These are phyloP conservation scores for Oligia strigilis DNA, from an alignment of 2,888 invertebrate genomes.

Conservation along the genomic window DNA sequence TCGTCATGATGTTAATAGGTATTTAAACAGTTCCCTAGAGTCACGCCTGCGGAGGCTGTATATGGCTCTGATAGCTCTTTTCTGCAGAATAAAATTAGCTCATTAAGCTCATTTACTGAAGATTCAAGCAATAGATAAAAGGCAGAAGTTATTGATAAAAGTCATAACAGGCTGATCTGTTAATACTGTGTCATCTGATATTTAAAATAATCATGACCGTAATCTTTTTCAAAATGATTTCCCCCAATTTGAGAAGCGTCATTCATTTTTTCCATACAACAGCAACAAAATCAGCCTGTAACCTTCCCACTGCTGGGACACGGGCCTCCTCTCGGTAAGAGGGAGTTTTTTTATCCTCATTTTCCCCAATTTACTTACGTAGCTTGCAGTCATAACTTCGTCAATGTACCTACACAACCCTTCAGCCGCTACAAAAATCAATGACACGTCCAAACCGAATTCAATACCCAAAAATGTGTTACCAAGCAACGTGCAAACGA, in stretches of 20 bases:
- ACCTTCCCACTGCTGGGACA: not conserved
- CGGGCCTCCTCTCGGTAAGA: not conserved
- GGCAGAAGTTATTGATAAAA: too few species aligned
- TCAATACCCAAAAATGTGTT: conserved; percentile 72
- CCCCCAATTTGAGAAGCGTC: not conserved
- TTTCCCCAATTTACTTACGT: not conserved
- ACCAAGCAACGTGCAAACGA: conserved; percentile 73
- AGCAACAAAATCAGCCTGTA: not conserved
- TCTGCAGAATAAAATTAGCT: too few species aligned
- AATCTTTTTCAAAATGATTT: not conserved
- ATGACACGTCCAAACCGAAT: conserved; percentile 41
- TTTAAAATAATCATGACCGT: not conserved
- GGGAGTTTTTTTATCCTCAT: not conserved
- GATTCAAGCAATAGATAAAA: too few species aligned
- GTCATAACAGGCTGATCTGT: not conserved
- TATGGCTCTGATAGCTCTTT: too few species aligned
- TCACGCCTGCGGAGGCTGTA: too few species aligned
- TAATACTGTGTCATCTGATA: not conserved
- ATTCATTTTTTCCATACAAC: not conserved
- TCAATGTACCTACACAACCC: conserved; percentile 3
- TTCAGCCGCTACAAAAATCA: conserved; percentile 56
- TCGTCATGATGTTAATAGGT: too few species aligned
- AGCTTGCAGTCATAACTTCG: conserved; percentile 17
- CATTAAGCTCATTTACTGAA: not conserved
- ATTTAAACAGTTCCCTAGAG: too few species aligned